Percentiles rank a stretch among this genome's conserved stretches.
Conservation (phyloP, 2,113 vertebrate genomes). For the Etheostoma spectabile region DNA sequence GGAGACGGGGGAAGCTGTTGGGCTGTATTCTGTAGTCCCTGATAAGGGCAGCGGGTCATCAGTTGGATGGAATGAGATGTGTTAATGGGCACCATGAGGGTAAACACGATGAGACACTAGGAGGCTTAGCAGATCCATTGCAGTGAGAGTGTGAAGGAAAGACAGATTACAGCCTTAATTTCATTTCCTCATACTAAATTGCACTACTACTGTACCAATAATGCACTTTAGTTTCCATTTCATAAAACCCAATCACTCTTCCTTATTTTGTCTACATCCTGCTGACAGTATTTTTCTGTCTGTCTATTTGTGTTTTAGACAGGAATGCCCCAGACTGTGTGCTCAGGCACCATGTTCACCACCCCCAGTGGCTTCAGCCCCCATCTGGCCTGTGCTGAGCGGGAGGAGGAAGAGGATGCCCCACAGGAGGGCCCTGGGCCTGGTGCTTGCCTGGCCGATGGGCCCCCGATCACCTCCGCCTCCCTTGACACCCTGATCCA, state of each 20-base stretch:
- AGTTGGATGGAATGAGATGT: constrained; percentile 17
- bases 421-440: constrained; percentile 87
- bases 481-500: constrained; percentile 93
- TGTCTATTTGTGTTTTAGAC: constrained; percentile 73
- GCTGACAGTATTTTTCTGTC: constrained; percentile 18
- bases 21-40: constrained; percentile 13
- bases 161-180: background rate
- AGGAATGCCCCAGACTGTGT: constrained; percentile 92
- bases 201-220: background rate
- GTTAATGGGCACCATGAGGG: background rate
- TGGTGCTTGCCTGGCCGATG: constrained; percentile 83
- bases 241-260: background rate
- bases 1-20: constrained; percentile 52
- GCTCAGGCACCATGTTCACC: constrained; percentile 90
- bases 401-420: constrained; percentile 82
- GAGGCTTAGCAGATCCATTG: background rate
- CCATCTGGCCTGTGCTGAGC: constrained; percentile 85
- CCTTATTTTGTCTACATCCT: constrained; percentile 6
- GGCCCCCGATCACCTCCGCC: constrained; percentile 90
- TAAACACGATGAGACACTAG: background rate
- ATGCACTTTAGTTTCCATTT: background rate
- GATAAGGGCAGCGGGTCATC: constrained; percentile 11
- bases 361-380: constrained; percentile 88
- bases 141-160: background rate
- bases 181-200: background rate